Evolutionary conservation across 2,888 invertebrate genomes (phyloP), one percentile per base, ranked within the genome.

Genomic region (Caradrina clavipalpis): DNA sequence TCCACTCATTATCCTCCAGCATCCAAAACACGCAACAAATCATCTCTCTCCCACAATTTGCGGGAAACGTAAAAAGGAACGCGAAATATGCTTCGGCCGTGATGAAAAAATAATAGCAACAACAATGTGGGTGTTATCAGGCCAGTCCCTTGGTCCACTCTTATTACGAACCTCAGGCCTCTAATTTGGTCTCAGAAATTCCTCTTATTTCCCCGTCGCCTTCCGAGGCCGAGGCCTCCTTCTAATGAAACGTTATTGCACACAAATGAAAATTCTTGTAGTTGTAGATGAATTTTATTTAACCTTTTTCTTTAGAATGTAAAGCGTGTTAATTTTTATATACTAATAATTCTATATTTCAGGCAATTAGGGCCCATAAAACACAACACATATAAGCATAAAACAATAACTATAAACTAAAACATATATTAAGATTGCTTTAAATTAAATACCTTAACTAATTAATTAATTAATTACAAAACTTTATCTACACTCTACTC

Each of bases 71-170:
- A 73, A 81, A 73, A 80, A 82, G 78, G 80, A 89, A 88, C 79
- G 83, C 78, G 82, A 87, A 91, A 91, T 89, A 88, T 87, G 84
- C 85, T 84, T 78, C 84, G 86, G 85, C 86, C 81, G 86, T 92
- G 87, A 92, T 93, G 90, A 92, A 91, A 92, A 93, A 93, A 94
- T 93, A 92, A 92, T 92, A 92, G 88, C 89, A 71, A 85, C 84
- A 87, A 93, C 93, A 94, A 94, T 93, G 90, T 92, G 90, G 88
- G 89, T 87, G 89, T 90, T 94, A 94, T 93, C 92, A 90, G 90
- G 87, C 82, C 85, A 60, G 79, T 76, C 76, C 76, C 91, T 85
- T 88, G 91, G 93, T 92, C 94, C 93, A 92, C 92, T 93, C 92
- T 91, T 91, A 93, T 92, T 92, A 91, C 90, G 87, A 89, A 88